These are phyloP conservation scores for Candoia aspera DNA, from an alignment of 2,113 vertebrate species.

Conservation along the genomic window DNA sequence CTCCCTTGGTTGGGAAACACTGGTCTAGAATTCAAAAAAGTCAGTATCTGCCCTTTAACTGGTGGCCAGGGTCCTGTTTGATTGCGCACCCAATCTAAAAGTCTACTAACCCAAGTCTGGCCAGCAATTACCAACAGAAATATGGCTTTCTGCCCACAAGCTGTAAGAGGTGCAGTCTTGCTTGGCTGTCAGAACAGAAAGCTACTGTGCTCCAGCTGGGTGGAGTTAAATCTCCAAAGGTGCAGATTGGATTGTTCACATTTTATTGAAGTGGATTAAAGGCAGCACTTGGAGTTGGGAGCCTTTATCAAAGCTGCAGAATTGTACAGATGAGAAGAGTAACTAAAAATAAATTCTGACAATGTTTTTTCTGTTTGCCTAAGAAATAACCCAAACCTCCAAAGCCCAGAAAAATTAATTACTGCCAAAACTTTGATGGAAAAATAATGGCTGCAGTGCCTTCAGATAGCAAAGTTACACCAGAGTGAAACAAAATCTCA, in stretches of 20 bases:
- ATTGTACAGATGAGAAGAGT: conserved; percentile 18
- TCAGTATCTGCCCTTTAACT: neutral
- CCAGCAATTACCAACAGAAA: neutral
- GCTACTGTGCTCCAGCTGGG: conserved; percentile 2
- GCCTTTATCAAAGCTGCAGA: conserved; percentile 21
- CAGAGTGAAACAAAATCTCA: conserved; percentile 14
- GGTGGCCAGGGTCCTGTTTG: neutral
- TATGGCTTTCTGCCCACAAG: neutral
- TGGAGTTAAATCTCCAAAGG: neutral
- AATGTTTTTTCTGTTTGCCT: neutral
- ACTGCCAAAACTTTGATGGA: conserved; percentile 29
- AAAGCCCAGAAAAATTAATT: conserved; percentile 48
- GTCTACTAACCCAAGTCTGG: neutral
- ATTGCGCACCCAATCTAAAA: neutral
- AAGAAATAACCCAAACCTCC: conserved; percentile 18
- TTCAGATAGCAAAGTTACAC: conserved; percentile 27
- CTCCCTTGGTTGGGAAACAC: neutral
- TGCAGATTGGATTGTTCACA: neutral
- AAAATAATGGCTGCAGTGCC: conserved; percentile 8
- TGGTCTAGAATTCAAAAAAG: neutral
- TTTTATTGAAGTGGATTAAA: conserved; percentile 33
- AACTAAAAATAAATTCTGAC: conserved; percentile 40
- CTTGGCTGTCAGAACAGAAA: neutral
- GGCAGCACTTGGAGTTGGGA: conserved; percentile 14
- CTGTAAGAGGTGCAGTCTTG: neutral